Base-by-base conservation (phyloP, 2,888 invertebrate genomes). In the Stenurella melanura region DNA sequence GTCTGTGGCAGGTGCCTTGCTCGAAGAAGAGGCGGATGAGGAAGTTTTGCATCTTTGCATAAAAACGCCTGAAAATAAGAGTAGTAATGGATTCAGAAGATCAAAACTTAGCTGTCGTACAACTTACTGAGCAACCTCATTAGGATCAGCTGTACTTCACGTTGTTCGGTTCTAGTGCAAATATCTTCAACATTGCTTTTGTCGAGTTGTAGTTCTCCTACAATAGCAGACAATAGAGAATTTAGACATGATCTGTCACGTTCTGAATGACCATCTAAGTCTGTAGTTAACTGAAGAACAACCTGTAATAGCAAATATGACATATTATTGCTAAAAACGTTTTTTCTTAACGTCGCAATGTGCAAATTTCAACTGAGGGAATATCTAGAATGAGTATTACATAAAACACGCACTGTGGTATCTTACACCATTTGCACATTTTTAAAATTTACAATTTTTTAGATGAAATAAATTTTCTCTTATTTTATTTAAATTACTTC, bases 141-240 rank as follows among this genome's bases (percentile, higher is more conserved):
- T 76, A 97, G 93, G 42, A 98, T 94, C 11, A 98, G 91, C 87
- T 97, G 96, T 76, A 97, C 94, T 90, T 98, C 98, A 78, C 96
- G 92, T 78, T 93, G 92, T 77, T 95, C 93, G 34, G 93, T 95
- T 68, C 97, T 92, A 69, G 92, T 91, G 81, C 92, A 92, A 77
- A 92, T 90, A 68, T 92, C 90, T 12, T 86, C 88, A 26, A 90
- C 89, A 79, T 92, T 91, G 10, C 92, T 91, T 75, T 90, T 91
- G 67, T 92, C 92, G 87, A 95, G 94, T 84, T 94, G 93, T 57
- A 96, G 89, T 86, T 95, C 95, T 0, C 92, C 91, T 0, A 97
- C 93, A 1, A 97, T 90, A 0, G 95, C 92, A 17, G 92, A 91
- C 0, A 98, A 91, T 5, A 98, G 90, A 0, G 93, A 92, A 83